A percentile compares a stretch with the other conserved stretches of the same genome.
phyloP scores from a whole-genome alignment of 2,797 vertebrate genomes.

The Gastrophryne carolinensis region DNA sequence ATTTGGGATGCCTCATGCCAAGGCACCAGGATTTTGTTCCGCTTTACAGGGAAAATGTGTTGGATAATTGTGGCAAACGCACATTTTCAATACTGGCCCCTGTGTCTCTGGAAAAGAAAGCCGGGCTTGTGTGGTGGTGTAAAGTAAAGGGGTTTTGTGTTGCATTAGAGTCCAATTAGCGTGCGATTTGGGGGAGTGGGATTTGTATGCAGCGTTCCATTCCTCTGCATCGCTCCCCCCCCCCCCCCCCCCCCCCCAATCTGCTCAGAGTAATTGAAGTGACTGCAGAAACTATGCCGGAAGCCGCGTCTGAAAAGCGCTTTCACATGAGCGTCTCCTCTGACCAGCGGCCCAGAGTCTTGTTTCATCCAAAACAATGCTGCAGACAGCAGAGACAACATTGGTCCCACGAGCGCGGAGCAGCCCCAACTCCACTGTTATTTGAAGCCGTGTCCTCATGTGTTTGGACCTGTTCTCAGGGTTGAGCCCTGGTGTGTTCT shows the following conservation, averaged over 20 bases:
- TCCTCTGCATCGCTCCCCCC: neutral
- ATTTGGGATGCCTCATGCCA: no score
- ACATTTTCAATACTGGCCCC: no score
- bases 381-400: neutral
- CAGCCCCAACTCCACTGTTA: neutral
- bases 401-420: neutral
- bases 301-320: neutral
- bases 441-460: conserved; percentile 2
- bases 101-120: no score
- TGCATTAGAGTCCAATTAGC: conserved; percentile 27
- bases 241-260: conserved; percentile 13
- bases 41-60: no score
- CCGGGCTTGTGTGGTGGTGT: no score
- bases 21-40: no score
- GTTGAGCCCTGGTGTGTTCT: neutral
- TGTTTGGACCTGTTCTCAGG: neutral
- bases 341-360: neutral
- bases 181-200: conserved; percentile 5
- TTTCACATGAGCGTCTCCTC: neutral
- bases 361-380: neutral
- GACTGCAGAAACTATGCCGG: conserved; percentile 21
- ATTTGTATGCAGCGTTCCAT: neutral
- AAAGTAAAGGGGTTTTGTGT: conserved; percentile 5
- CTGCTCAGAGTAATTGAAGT: conserved; percentile 7
- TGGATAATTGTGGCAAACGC: no score